Conservation (phyloP, 1,140 invertebrate species). For the Zaprionus vittiger region DNA sequence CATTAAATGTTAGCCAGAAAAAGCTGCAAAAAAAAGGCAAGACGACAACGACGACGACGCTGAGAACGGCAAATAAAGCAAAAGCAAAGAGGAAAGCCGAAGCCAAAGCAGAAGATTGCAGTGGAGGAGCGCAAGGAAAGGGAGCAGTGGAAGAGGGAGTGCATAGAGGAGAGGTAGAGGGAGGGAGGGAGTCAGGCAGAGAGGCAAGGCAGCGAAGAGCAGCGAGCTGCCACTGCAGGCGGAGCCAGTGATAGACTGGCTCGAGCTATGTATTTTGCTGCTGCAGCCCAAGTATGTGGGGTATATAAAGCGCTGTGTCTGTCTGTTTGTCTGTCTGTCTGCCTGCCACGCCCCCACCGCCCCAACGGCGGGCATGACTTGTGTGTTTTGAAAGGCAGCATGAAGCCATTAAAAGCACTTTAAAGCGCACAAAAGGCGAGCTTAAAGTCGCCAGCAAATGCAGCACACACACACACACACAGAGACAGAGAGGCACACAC, state of each 20-base stretch:
- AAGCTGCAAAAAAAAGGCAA: constrained; percentile 34
- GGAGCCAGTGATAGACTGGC: constrained; percentile 50
- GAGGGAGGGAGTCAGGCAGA: background rate
- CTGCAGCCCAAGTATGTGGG: constrained; percentile 22
- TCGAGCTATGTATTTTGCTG: constrained; percentile 43
- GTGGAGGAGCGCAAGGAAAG: constrained; percentile 48
- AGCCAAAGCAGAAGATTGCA: constrained; percentile 58
- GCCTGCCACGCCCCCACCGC: background rate
- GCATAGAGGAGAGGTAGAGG: constrained; percentile 42
- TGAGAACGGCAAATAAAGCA: constrained; percentile 76
- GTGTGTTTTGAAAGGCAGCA: constrained; percentile 48
- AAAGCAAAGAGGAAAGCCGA: constrained; percentile 40
- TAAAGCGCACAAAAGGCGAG: constrained; percentile 45
- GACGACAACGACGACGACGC: constrained; percentile 16
- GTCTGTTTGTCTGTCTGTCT: background rate
- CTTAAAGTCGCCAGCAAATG: constrained; percentile 12
- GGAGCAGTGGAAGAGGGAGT: background rate
- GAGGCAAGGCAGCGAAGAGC: background rate
- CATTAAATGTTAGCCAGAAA: constrained; percentile 79
- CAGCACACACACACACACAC: constrained; percentile 26
- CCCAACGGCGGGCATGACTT: constrained; percentile 51
- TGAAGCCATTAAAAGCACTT: constrained; percentile 79
- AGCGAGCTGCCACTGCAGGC: constrained; percentile 14
- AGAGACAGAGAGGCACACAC: constrained; percentile 23
- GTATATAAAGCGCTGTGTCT: background rate